Evolutionary conservation across 2,113 vertebrate species (phyloP).

Genomic region (Pseudonaja textilis): DNA sequence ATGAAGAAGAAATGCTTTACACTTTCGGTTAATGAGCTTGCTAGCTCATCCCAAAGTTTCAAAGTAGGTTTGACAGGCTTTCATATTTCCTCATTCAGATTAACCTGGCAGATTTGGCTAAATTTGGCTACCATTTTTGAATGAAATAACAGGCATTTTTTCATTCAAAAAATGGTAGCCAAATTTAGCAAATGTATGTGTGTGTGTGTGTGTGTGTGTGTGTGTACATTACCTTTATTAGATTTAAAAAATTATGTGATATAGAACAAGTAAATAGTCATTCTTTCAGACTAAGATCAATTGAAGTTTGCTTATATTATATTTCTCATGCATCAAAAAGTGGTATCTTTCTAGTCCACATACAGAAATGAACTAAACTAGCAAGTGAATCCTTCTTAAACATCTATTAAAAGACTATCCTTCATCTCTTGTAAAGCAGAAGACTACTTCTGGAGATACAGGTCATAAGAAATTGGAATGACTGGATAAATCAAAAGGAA

Average conservation of each 20-base stretch:
- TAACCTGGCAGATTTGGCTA: neutral
- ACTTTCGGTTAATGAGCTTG: conserved; percentile 12
- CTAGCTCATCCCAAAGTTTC: neutral
- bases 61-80: neutral
- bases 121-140: neutral
- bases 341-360: neutral
- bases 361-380: neutral
- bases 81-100: neutral
- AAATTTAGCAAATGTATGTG: no score
- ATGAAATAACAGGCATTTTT: neutral
- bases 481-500: neutral
- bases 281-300: conserved; percentile 7
- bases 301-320: conserved; percentile 15
- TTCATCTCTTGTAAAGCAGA: neutral
- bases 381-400: neutral
- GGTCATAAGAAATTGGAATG: neutral
- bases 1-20: neutral
- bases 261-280: conserved; percentile 8
- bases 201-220: no score
- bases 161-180: no score
- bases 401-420: neutral
- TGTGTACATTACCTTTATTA: neutral
- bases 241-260: neutral
- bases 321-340: neutral
- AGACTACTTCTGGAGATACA: neutral